Percentiles rank a stretch among this genome's conserved stretches.
These are phyloP conservation scores for Lerema accius DNA, from an alignment of 1,140 invertebrate genomes.

Conservation along the genomic window DNA sequence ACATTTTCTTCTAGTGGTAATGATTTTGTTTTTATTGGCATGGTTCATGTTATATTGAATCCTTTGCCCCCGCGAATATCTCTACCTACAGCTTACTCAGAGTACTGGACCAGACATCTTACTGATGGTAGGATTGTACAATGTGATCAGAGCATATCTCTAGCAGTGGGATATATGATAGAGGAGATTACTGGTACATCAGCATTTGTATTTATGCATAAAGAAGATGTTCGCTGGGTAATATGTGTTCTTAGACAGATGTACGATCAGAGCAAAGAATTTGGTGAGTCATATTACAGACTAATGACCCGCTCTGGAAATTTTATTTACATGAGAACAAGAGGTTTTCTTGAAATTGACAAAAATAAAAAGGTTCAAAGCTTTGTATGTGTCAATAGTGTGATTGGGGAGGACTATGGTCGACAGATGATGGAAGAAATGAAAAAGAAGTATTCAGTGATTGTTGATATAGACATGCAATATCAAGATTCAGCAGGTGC, in stretches of 20 bases:
- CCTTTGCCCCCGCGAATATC: constrained; percentile 87
- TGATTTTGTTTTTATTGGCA: constrained; percentile 86
- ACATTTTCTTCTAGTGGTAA: constrained; percentile 83
- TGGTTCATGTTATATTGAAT: constrained; percentile 86
- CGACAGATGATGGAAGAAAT: constrained; percentile 87
- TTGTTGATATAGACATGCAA: constrained; percentile 82
- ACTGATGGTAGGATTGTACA: constrained; percentile 93
- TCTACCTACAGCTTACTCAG: constrained; percentile 87
- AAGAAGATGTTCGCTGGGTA: constrained; percentile 93
- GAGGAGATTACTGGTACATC: constrained; percentile 92
- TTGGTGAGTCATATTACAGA: constrained; percentile 92
- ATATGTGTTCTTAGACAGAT: constrained; percentile 93
- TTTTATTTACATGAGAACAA: constrained; percentile 92
- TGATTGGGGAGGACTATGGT: constrained; percentile 89
- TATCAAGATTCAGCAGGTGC: constrained; percentile 49
- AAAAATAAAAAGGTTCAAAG: constrained; percentile 89
- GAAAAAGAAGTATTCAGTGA: constrained; percentile 89
- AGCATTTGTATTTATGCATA: constrained; percentile 94
- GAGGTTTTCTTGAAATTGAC: constrained; percentile 92
- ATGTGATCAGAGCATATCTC: constrained; percentile 93
- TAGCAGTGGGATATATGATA: constrained; percentile 93
- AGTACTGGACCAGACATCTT: constrained; percentile 93
- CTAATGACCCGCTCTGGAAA: constrained; percentile 90
- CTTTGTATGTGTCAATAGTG: constrained; percentile 93
- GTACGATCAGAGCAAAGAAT: constrained; percentile 91